Conservation (phyloP, 2,888 invertebrate species). For the Hydrotaea cyrtoneurina region DNA sequence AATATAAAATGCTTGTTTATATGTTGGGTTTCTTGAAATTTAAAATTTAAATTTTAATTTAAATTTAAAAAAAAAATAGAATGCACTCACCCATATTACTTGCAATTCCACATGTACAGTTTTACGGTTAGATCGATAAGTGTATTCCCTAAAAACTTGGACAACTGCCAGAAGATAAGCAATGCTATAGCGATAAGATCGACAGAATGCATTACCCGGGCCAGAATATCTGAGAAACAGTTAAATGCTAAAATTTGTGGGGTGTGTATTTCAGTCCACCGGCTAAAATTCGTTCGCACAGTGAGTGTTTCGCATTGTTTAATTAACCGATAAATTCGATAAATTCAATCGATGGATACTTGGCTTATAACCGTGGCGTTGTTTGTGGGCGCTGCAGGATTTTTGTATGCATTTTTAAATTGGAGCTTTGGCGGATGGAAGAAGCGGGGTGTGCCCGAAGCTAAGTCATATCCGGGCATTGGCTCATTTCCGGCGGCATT, state of each 20-base stretch:
- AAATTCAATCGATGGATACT: constrained; percentile 1
- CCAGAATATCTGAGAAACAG: not conserved
- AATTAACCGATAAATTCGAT: not conserved
- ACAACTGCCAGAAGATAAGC: not conserved
- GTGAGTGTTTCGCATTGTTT: not conserved
- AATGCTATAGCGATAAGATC: not conserved
- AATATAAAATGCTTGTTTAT: too few relatives aligned
- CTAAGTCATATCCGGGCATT: constrained; percentile 51
- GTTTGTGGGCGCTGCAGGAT: not conserved
- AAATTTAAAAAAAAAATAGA: too few relatives aligned
- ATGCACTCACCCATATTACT: too few relatives aligned
- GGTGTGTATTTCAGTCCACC: not conserved
- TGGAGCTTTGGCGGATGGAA: constrained; percentile 62
- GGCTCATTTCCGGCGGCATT: constrained; percentile 57
- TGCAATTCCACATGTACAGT: too few relatives aligned
- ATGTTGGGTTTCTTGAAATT: too few relatives aligned
- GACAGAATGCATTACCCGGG: not conserved
- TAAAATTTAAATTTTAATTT: too few relatives aligned
- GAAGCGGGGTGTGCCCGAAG: constrained; percentile 55
- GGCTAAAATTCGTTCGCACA: not conserved
- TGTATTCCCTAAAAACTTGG: too few relatives aligned
- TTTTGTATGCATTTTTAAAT: constrained; percentile 56
- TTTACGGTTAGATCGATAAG: too few relatives aligned
- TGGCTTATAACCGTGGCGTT: constrained; percentile 33
- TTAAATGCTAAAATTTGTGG: not conserved